These are phyloP conservation scores for Exaiptasia diaphana DNA, from an alignment of 64 coral and sea anemone species.

Conservation along the genomic window DNA sequence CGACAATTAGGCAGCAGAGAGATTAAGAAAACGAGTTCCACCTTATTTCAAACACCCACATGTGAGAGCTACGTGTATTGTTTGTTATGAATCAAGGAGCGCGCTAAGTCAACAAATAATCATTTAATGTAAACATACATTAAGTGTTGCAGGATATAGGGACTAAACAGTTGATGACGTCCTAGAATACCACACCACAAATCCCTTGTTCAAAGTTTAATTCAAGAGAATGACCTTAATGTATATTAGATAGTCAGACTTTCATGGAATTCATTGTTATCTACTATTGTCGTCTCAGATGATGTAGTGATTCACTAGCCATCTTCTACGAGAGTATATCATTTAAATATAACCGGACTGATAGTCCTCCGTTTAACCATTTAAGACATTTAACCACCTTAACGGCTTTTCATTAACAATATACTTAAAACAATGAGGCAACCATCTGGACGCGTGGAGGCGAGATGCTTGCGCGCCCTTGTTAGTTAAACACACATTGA, in stretches of 20 bases:
- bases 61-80: no score
- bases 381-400: not conserved
- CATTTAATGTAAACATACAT: constrained; percentile 2
- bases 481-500: not conserved
- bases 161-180: constrained; percentile 19
- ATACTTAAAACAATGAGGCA: not conserved
- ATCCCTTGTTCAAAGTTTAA: not conserved
- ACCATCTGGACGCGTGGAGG: not conserved
- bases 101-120: constrained; percentile 8
- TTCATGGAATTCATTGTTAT: no score
- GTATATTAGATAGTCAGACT: constrained; percentile 7
- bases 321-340: no score
- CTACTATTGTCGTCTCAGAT: no score
- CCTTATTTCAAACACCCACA: not conserved
- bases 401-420: not conserved
- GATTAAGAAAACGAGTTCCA: not conserved
- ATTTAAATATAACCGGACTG: no score
- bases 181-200: not conserved
- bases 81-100: no score
- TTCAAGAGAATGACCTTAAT: constrained; percentile 6
- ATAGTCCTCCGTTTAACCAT: no score
- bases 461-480: not conserved
- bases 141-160: constrained; percentile 8
- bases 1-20: not conserved
- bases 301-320: no score